phyloP scores from a whole-genome alignment of 2,113 vertebrate species.

The Pelecanus crispus region DNA sequence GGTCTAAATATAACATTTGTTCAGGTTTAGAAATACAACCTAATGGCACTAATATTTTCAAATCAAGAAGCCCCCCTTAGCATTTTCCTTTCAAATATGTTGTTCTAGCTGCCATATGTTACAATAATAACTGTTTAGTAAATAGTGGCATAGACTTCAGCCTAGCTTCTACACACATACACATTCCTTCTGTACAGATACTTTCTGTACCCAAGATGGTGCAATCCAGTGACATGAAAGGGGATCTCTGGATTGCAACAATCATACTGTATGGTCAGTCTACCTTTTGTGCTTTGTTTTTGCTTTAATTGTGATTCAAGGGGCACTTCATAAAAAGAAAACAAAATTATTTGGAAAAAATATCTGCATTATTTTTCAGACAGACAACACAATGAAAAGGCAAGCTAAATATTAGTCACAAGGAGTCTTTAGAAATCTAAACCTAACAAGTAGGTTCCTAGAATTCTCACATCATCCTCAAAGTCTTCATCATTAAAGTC shows the following conservation, averaged over 20 bases:
- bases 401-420: neutral
- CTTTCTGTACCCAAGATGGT: neutral
- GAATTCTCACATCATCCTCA: neutral
- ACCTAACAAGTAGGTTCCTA: neutral
- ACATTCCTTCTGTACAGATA: neutral
- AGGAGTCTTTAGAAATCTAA: neutral
- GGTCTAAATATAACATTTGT: slow-evolving; percentile 73
- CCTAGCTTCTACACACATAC: neutral
- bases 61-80: slow-evolving; percentile 48
- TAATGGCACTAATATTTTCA: slow-evolving; percentile 71
- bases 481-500: neutral
- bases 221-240: neutral
- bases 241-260: neutral
- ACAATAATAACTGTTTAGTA: slow-evolving; percentile 57
- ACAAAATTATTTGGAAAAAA: neutral
- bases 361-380: neutral
- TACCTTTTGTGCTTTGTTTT: neutral
- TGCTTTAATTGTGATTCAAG: neutral
- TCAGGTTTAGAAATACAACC: slow-evolving; percentile 69
- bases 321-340: neutral
- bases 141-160: neutral
- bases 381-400: neutral
- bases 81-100: slow-evolving; percentile 68
- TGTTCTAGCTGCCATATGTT: slow-evolving; percentile 57
- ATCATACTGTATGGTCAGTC: neutral